Base-by-base conservation (phyloP, 1,140 invertebrate genomes). In the Heliconius eleuchia region DNA sequence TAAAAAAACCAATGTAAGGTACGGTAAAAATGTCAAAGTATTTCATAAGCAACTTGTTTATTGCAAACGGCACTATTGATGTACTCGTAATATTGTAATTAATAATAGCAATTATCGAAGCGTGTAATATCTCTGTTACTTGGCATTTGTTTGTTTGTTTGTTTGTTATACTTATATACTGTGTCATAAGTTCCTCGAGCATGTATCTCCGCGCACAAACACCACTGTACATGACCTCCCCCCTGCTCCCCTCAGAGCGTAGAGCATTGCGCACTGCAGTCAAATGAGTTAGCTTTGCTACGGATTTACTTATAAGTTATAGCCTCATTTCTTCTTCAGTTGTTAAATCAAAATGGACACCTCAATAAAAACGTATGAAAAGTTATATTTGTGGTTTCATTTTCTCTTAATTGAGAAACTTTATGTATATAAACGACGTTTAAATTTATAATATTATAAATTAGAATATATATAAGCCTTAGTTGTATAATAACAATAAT, bases 241-340 rank as follows among this genome's bases (percentile, higher is more conserved):
- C 80, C 80, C 60, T 4, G 18, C 50, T 52, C 50, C 50, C 18
- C 50, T 5, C 50, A 52, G 50, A 52, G 50, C 50, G 7, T 52
- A 18, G 18, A 52, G 50, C 46, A 66, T 66, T n/a, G 72, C 39
- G 30, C 79, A 85, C 88, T 87, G 86, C 85, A 80, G 84, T 79
- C 88, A 86, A 66, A 88, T 87, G 80, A 84, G 82, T 88, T 94
- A 94, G 92, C 91, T 94, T 94, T 94, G 91, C 92, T 94, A 94
- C 90, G 83, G 87, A 85, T 88, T 91, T 91, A 52, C 50, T 52
- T 52, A 52, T 52, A 52, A 19, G 50, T 52, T 52, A 86, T 89
- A 92, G 92, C 89, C 87, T 88, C 84, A 88, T 83, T 89, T 90
- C 80, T 84, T 92, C 89, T 91, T 91, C 85, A 84, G 86, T 92